Evolutionary conservation across 2,797 vertebrate species (phyloP).

Genomic region (Galaxias olidus): DNA sequence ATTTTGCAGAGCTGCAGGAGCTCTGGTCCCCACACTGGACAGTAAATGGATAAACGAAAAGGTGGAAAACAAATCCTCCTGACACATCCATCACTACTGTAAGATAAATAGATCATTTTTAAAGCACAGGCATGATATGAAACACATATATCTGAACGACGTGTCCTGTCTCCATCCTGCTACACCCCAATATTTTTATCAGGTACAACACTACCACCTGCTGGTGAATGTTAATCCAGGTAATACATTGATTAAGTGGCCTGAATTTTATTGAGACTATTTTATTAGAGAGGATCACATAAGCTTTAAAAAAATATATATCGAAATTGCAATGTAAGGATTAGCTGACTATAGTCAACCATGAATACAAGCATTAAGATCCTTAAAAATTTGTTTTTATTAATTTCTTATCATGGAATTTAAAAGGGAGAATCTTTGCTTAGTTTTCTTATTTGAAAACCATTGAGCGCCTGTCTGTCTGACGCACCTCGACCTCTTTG

Average conservation of each 20-base stretch:
- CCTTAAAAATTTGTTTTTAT: too few relatives aligned
- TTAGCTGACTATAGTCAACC: too few relatives aligned
- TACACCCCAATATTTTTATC: background rate
- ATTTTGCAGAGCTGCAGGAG: too few relatives aligned
- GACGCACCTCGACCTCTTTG: constrained; percentile 60
- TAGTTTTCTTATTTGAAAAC: constrained; percentile 29
- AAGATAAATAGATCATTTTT: constrained; percentile 7
- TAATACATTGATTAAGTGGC: too few relatives aligned
- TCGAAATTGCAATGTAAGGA: too few relatives aligned
- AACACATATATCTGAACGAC: background rate
- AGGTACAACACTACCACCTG: constrained; percentile 49
- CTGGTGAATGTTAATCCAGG: constrained; percentile 24
- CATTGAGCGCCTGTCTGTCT: constrained; percentile 43
- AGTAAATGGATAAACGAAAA: too few relatives aligned
- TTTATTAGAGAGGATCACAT: background rate
- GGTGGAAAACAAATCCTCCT: too few relatives aligned
- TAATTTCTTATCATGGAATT: background rate
- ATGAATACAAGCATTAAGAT: too few relatives aligned
- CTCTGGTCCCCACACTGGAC: too few relatives aligned
- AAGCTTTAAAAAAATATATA: background rate
- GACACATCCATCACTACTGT: background rate
- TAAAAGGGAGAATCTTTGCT: background rate
- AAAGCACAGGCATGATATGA: constrained; percentile 1
- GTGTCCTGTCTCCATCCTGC: background rate
- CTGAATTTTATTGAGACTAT: too few relatives aligned